phyloP scores from a whole-genome alignment of 2,888 invertebrate genomes.

The Drosophila mettleri region DNA sequence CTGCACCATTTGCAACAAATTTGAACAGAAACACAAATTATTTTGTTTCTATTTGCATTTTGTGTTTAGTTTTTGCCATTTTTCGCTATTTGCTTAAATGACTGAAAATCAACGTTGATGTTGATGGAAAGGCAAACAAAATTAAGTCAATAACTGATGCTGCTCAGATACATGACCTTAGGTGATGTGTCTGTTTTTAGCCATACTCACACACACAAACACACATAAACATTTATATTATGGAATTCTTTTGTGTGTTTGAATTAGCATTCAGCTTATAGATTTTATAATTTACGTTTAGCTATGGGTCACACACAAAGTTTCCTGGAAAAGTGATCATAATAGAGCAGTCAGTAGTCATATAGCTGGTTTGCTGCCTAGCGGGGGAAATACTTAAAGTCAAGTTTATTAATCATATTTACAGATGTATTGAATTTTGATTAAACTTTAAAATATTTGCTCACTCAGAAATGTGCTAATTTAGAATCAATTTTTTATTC shows the following conservation, averaged over 20 bases:
- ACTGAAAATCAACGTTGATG: constrained; percentile 60
- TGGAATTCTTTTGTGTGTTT: constrained; percentile 54
- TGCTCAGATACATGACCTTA: constrained; percentile 54
- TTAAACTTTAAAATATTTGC: background rate
- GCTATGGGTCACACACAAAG: constrained; percentile 40
- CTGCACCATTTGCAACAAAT: constrained; percentile 51
- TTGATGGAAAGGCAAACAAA: constrained; percentile 59
- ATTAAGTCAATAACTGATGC: constrained; percentile 69
- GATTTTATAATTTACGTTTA: constrained; percentile 45
- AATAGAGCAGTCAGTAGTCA: constrained; percentile 31
- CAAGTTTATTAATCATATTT: background rate
- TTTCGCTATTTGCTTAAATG: constrained; percentile 65
- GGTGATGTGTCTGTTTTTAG: constrained; percentile 34
- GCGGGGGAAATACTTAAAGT: background rate
- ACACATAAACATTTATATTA: constrained; percentile 6
- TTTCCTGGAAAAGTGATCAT: constrained; percentile 12
- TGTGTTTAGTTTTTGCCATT: constrained; percentile 29
- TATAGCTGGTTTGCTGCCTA: background rate
- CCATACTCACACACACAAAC: constrained; percentile 4
- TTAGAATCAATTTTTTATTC: background rate
- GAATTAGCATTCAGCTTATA: constrained; percentile 56
- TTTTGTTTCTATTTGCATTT: constrained; percentile 12
- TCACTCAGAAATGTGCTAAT: background rate
- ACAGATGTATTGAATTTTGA: background rate
- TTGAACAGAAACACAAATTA: constrained; percentile 5